phyloP scores from a whole-genome alignment of 2,888 invertebrate genomes.

The Orchesellides sinensis region DNA sequence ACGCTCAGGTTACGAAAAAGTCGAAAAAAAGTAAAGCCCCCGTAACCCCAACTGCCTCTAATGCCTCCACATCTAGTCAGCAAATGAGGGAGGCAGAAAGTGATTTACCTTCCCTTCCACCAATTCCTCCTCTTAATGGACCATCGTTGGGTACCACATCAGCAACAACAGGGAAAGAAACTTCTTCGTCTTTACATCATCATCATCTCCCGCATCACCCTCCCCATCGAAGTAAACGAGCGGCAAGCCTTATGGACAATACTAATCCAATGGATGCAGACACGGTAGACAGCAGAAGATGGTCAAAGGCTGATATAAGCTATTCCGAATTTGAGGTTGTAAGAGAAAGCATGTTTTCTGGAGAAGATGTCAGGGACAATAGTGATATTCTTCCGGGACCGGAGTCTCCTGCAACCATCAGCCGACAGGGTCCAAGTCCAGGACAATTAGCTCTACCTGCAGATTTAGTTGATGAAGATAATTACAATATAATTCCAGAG shows the following conservation, averaged over 20 bases:
- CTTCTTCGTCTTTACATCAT: conserved; percentile 17
- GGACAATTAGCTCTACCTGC: background rate
- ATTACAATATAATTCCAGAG: conserved; percentile 73
- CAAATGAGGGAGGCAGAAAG: conserved; percentile 40
- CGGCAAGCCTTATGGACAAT: conserved; percentile 68
- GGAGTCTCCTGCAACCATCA: background rate
- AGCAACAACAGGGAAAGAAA: conserved; percentile 2
- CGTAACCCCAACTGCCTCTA: conserved; percentile 68
- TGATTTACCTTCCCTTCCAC: background rate
- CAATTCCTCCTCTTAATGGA: conserved; percentile 6
- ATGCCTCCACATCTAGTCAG: conserved; percentile 71
- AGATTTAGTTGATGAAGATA: conserved; percentile 71
- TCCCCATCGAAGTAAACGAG: conserved; percentile 67
- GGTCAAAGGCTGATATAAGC: conserved; percentile 74
- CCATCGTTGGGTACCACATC: background rate
- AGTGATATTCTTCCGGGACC: background rate
- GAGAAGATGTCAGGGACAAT: background rate
- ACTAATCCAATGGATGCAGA: conserved; percentile 58
- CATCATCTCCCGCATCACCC: conserved; percentile 2
- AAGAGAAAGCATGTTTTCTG: conserved; percentile 66
- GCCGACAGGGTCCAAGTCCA: background rate
- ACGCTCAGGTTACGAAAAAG: conserved; percentile 90
- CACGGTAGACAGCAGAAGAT: conserved; percentile 68
- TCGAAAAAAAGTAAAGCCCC: conserved; percentile 74
- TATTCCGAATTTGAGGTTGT: conserved; percentile 74